Evolutionary conservation across 2,888 invertebrate genomes (phyloP).

Genomic region (Pristionchus mayeri): DNA sequence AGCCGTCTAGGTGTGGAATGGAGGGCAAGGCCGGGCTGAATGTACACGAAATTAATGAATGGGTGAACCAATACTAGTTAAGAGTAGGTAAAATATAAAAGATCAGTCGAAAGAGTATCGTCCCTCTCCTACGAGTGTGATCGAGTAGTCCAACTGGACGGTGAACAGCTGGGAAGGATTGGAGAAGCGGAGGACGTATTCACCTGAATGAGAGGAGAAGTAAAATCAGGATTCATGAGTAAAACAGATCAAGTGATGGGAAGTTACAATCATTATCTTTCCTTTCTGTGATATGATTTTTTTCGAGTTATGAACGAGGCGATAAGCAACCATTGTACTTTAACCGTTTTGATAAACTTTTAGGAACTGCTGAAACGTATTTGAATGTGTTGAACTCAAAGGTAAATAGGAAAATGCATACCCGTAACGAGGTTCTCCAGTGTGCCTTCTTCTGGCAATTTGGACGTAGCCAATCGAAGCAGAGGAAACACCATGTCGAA

Average conservation of each 20-base stretch:
- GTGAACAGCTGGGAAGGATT: slow-evolving; percentile 56
- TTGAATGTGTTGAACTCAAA: too few species aligned
- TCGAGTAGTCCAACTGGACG: slow-evolving; percentile 62
- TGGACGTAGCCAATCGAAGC: slow-evolving; percentile 60
- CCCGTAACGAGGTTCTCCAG: slow-evolving; percentile 52
- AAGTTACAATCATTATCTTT: too few species aligned
- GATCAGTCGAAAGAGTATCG: slow-evolving; percentile 32
- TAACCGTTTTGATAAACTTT: too few species aligned
- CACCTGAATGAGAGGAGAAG: slow-evolving; percentile 40
- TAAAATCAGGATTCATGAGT: too few species aligned
- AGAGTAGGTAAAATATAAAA: too few species aligned
- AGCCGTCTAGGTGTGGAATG: neutral
- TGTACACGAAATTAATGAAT: too few species aligned
- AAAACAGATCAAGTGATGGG: too few species aligned
- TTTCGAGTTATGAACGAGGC: too few species aligned
- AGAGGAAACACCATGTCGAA: slow-evolving; percentile 61
- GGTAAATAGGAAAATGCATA: neutral
- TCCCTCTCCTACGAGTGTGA: slow-evolving; percentile 52
- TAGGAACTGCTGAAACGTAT: too few species aligned
- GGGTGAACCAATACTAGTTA: too few species aligned
- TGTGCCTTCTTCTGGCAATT: slow-evolving; percentile 66
- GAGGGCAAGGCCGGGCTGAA: neutral
- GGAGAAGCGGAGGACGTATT: slow-evolving; percentile 49
- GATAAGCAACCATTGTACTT: too few species aligned
- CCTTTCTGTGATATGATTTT: too few species aligned